phyloP scores from a whole-genome alignment of 1,140 invertebrate species.

The Pemphigus obesinymphae region DNA sequence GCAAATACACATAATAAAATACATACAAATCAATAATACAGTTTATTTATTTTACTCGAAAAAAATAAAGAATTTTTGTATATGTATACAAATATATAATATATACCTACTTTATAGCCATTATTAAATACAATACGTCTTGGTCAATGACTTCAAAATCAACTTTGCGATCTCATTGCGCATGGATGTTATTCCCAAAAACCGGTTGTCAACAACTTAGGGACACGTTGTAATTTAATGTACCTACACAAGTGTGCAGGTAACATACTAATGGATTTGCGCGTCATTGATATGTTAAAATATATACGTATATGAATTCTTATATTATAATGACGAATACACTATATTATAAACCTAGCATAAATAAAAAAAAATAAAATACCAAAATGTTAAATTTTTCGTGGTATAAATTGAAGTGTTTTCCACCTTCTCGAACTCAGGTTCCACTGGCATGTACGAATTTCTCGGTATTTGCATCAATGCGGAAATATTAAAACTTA shows the following conservation, averaged over 20 bases:
- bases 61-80: neutral
- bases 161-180: neutral
- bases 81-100: too few species aligned
- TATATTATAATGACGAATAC: neutral
- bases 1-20: neutral
- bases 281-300: neutral
- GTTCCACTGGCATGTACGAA: too few species aligned
- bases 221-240: neutral
- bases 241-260: neutral
- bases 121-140: neutral
- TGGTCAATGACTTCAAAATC: neutral
- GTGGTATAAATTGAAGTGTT: too few species aligned
- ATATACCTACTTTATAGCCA: too few species aligned
- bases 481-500: too few species aligned
- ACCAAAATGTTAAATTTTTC: too few species aligned
- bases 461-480: too few species aligned
- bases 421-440: too few species aligned
- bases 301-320: neutral
- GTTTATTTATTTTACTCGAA: neutral
- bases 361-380: too few species aligned
- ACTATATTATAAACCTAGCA: neutral
- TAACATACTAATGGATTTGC: slow-evolving; percentile 3
- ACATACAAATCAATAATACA: neutral
- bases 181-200: neutral
- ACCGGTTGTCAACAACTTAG: neutral